Evolutionary conservation across 1,140 invertebrate genomes (phyloP).

Genomic region (Drosophila pandora): DNA sequence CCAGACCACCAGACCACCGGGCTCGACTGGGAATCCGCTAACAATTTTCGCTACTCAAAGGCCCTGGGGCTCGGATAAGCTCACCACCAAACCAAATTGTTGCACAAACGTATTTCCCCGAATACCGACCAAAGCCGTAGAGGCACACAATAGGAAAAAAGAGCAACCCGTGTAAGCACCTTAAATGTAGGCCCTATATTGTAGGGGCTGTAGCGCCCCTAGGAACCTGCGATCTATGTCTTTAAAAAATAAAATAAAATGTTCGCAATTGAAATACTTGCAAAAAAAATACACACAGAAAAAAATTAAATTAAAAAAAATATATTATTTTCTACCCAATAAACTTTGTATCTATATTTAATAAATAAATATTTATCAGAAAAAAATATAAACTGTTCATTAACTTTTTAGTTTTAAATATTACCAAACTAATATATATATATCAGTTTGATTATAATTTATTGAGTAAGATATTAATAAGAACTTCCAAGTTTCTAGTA

Average conservation of each 20-base stretch:
- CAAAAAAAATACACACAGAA: not conserved
- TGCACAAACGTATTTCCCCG: slow-evolving; percentile 53
- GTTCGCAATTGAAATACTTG: not conserved
- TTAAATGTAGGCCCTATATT: slow-evolving; percentile 56
- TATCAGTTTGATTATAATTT: too few species aligned
- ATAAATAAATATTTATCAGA: too few species aligned
- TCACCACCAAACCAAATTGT: slow-evolving; percentile 79
- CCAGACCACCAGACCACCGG: slow-evolving; percentile 28
- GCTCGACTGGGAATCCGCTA: slow-evolving; percentile 57
- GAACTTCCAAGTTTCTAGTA: too few species aligned
- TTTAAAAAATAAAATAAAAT: not conserved
- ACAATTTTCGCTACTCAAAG: slow-evolving; percentile 50
- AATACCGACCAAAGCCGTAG: slow-evolving; percentile 27
- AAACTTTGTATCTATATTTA: too few species aligned
- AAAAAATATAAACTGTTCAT: too few species aligned
- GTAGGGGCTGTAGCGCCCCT: slow-evolving; percentile 51
- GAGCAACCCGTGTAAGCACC: slow-evolving; percentile 79
- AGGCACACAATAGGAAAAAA: slow-evolving; percentile 28
- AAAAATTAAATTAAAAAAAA: not conserved
- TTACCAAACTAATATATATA: too few species aligned
- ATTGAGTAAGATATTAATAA: too few species aligned
- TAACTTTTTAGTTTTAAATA: too few species aligned
- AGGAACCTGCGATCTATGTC: not conserved
- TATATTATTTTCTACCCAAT: too few species aligned
- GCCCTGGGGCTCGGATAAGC: slow-evolving; percentile 52